Percentiles rank a stretch among this genome's conserved stretches.
Conservation (phyloP, 1,140 invertebrate species). For the Zaprionus tsacasi region DNA sequence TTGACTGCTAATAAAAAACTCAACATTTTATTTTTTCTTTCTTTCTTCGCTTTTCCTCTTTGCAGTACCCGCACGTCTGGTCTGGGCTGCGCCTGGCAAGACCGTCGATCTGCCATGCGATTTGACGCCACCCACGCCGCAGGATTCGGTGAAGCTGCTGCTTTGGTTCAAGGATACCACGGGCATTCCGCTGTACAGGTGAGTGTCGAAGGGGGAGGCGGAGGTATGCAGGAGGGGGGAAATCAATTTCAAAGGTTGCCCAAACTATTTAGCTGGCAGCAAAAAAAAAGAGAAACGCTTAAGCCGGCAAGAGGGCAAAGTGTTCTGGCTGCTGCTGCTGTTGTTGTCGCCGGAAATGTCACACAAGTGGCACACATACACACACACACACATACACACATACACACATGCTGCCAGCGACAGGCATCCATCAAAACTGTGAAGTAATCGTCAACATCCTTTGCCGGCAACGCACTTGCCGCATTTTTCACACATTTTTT, state of each 20-base stretch:
- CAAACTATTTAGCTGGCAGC: constrained; percentile 41
- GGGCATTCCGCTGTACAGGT: constrained; percentile 94
- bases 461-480: constrained; percentile 60
- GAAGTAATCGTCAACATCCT: constrained; percentile 81
- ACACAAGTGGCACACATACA: constrained; percentile 26
- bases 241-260: constrained; percentile 48
- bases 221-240: no score
- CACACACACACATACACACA: constrained; percentile 3
- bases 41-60: constrained; percentile 11
- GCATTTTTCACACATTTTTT: constrained; percentile 44
- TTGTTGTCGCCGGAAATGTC: constrained; percentile 26
- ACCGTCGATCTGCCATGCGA: constrained; percentile 92
- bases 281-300: background rate
- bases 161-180: constrained; percentile 94
- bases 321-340: constrained; percentile 1
- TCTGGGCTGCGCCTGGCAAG: constrained; percentile 90
- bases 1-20: constrained; percentile 43
- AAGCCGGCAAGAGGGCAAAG: constrained; percentile 3
- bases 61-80: constrained; percentile 87
- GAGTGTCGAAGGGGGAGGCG: constrained; percentile 72
- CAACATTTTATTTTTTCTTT: constrained; percentile 14
- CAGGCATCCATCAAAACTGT: constrained; percentile 70
- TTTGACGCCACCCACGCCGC: constrained; percentile 88
- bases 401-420: constrained; percentile 31
- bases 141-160: constrained; percentile 91